A percentile compares a stretch with the other conserved stretches of the same genome.
phyloP scores from a whole-genome alignment of 1,140 invertebrate species.

The Charaxes varanes region DNA sequence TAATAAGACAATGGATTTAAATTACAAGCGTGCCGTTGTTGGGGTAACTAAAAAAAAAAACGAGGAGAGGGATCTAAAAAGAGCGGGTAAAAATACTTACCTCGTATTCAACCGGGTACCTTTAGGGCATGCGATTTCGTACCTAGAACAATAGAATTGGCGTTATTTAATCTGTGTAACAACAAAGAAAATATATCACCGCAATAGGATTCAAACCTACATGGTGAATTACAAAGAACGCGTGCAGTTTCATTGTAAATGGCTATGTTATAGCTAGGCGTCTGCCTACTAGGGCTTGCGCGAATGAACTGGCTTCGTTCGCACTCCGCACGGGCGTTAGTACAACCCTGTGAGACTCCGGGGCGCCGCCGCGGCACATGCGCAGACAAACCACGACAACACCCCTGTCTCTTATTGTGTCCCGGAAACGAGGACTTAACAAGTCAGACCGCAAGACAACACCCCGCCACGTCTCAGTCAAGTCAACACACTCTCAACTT shows the following conservation, averaged over 20 bases:
- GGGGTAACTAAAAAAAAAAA: constrained; percentile 10
- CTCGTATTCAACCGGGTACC: constrained; percentile 34
- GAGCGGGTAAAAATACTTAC: constrained; percentile 38
- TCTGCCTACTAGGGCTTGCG: constrained; percentile 29
- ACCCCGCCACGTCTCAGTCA: constrained; percentile 37
- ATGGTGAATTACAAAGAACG: constrained; percentile 23
- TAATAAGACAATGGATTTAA: too few relatives aligned
- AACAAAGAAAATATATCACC: too few relatives aligned
- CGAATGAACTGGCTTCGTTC: constrained; percentile 51
- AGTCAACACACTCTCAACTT: too few relatives aligned
- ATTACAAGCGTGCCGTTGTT: too few relatives aligned
- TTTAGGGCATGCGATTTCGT: constrained; percentile 26
- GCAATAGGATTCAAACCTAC: constrained; percentile 17
- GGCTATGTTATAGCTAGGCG: constrained; percentile 20
- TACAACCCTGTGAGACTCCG: constrained; percentile 59
- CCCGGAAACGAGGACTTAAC: constrained; percentile 70
- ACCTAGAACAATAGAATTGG: constrained; percentile 48
- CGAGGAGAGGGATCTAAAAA: constrained; percentile 22
- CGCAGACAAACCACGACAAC: constrained; percentile 54
- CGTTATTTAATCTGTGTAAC: constrained; percentile 23
- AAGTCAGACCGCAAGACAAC: constrained; percentile 55
- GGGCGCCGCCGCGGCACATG: constrained; percentile 63
- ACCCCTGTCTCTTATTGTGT: constrained; percentile 58
- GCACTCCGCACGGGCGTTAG: constrained; percentile 53
- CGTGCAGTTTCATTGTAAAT: constrained; percentile 33